phyloP scores from a whole-genome alignment of 1,140 invertebrate species.

The Drosophila ohnishii region DNA sequence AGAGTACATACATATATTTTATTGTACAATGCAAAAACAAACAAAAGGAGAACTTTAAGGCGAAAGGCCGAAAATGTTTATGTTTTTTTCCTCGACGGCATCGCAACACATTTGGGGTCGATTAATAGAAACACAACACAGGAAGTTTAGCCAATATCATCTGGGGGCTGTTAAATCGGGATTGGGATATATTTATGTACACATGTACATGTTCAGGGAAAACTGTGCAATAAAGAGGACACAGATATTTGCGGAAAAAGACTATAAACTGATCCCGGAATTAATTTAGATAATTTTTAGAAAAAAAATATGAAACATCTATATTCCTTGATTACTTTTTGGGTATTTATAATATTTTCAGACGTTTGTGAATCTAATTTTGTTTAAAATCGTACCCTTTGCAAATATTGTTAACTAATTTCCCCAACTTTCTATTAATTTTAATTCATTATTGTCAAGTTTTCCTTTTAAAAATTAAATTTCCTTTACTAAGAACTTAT shows the following conservation, averaged over 20 bases:
- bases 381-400: neutral
- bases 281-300: too few species aligned
- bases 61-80: slow-evolving; percentile 60
- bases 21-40: slow-evolving; percentile 60
- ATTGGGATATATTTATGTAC: slow-evolving; percentile 10
- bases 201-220: neutral
- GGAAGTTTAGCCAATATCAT: slow-evolving; percentile 60
- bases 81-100: slow-evolving; percentile 42
- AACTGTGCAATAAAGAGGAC: neutral
- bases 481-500: neutral
- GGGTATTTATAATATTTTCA: neutral
- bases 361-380: neutral
- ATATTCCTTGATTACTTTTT: neutral
- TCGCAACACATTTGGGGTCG: slow-evolving; percentile 60
- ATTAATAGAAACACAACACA: slow-evolving; percentile 65
- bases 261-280: neutral
- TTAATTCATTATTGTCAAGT: neutral
- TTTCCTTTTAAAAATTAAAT: neutral
- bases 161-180: slow-evolving; percentile 21
- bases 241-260: too few species aligned
- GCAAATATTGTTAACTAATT: neutral
- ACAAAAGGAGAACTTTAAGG: slow-evolving; percentile 51
- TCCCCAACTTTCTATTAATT: neutral
- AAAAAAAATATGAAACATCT: neutral
- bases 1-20: slow-evolving; percentile 36